phyloP scores from a whole-genome alignment of 2,113 vertebrate genomes.

The Ranitomeya imitator region DNA sequence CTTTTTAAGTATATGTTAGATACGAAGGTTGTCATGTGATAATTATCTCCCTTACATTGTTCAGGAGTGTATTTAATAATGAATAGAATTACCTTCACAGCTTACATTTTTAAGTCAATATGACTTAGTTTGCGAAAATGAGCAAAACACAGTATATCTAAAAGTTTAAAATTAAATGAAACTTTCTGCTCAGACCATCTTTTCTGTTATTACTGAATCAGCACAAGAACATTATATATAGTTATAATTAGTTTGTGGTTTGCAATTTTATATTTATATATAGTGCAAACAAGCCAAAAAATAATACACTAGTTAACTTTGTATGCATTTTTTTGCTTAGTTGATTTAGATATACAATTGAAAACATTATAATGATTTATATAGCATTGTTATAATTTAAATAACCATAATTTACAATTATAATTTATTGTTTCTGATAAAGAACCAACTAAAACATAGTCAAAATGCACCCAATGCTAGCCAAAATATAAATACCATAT shows the following conservation, averaged over 20 bases:
- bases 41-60: neutral
- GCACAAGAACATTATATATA: neutral
- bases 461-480: too few species aligned
- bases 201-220: neutral
- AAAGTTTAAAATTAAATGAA: neutral
- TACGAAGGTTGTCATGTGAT: neutral
- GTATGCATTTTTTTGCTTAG: neutral
- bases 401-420: too few species aligned
- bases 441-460: too few species aligned
- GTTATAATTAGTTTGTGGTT: neutral
- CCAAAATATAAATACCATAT: too few species aligned
- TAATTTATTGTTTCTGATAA: too few species aligned
- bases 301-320: neutral
- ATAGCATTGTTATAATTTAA: too few species aligned
- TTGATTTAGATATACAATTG: too few species aligned
- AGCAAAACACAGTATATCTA: neutral
- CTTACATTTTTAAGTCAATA: neutral
- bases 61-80: neutral
- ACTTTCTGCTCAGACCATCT: neutral
- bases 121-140: neutral
- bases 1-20: neutral
- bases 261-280: neutral
- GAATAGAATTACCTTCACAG: neutral
- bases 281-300: neutral
- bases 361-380: too few species aligned